Conservation (phyloP, 2,113 vertebrate genomes). For the Neofelis nebulosa region DNA sequence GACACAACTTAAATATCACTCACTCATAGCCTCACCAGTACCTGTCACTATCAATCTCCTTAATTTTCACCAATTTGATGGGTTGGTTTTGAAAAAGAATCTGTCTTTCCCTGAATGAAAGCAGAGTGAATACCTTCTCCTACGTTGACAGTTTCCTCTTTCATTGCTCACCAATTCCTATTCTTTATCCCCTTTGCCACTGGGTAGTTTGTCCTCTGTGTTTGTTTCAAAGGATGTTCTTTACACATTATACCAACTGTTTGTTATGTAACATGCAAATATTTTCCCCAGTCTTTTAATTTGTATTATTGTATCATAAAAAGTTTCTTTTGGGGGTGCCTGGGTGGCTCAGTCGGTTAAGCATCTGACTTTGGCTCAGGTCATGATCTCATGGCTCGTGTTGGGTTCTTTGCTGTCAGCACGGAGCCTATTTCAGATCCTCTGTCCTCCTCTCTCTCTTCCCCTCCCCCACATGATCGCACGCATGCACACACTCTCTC, state of each 20-base stretch:
- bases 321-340: not conserved
- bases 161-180: not conserved
- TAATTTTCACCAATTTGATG: not conserved
- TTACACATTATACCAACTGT: not conserved
- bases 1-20: not conserved
- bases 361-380: no score
- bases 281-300: slow-evolving; percentile 9
- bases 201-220: not conserved
- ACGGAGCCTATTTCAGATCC: no score
- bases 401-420: no score
- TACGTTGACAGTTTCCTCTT: not conserved
- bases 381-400: no score
- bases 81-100: not conserved
- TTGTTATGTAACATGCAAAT: not conserved
- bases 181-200: not conserved
- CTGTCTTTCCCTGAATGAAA: not conserved
- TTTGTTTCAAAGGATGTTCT: not conserved
- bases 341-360: no score
- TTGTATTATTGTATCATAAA: not conserved
- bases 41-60: not conserved
- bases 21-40: not conserved
- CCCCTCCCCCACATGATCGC: no score
- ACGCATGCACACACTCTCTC: no score
- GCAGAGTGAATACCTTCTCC: not conserved
- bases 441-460: no score